A percentile compares a stretch with the other conserved stretches of the same genome.
phyloP scores from a whole-genome alignment of 2,888 invertebrate genomes.

The Adela reaumurella region DNA sequence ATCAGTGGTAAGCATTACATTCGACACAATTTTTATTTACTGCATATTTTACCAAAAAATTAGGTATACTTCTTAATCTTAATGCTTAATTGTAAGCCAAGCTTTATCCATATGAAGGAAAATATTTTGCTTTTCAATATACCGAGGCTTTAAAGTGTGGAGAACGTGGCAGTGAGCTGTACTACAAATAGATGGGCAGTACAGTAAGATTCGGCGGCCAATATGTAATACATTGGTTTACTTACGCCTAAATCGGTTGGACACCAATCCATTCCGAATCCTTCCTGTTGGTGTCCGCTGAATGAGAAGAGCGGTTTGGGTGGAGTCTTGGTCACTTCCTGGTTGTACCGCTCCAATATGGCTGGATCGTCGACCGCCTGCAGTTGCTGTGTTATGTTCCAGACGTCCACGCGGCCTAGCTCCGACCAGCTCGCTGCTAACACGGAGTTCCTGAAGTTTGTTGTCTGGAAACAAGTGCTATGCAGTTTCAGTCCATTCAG shows the following conservation, averaged over 20 bases:
- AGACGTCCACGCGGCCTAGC: slow-evolving; percentile 86
- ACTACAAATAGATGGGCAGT: no score
- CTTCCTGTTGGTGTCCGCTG: slow-evolving; percentile 89
- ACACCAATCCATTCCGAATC: slow-evolving; percentile 95
- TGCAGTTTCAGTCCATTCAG: neutral
- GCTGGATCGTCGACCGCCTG: slow-evolving; percentile 73
- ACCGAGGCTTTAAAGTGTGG: neutral
- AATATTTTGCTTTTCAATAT: no score
- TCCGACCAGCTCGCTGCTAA: slow-evolving; percentile 97
- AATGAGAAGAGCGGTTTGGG: slow-evolving; percentile 78
- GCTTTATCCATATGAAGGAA: no score
- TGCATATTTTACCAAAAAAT: no score
- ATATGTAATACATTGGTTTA: no score
- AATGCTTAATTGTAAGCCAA: no score
- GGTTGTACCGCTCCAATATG: slow-evolving; percentile 60
- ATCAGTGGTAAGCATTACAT: no score
- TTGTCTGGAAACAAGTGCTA: slow-evolving; percentile 36
- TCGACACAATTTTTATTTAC: no score
- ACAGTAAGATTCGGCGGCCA: no score
- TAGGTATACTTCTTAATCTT: no score
- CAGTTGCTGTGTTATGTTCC: slow-evolving; percentile 81
- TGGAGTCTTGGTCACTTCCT: slow-evolving; percentile 52
- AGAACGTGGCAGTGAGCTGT: neutral
- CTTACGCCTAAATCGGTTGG: slow-evolving; percentile 69
- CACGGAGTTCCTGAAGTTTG: slow-evolving; percentile 60